These are phyloP conservation scores for Microplitis demolitor DNA, from an alignment of 1,140 invertebrate species.

Conservation along the genomic window DNA sequence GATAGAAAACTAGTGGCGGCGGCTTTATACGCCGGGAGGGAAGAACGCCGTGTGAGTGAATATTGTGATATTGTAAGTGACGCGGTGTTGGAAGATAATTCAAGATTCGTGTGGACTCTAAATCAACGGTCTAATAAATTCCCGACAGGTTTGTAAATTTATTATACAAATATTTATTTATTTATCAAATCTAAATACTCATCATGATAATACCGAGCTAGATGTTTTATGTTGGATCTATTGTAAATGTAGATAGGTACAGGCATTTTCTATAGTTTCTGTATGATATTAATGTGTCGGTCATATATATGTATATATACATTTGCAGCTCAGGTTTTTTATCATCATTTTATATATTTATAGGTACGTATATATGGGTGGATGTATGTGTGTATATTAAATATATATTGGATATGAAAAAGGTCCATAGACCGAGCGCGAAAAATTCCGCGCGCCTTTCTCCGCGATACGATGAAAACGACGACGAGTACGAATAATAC, in stretches of 20 bases:
- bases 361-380: not conserved
- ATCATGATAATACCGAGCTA: no score
- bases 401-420: not conserved
- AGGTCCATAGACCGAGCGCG: conserved; percentile 3
- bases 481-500: not conserved
- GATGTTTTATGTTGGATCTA: no score
- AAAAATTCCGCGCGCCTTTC: conserved; percentile 17
- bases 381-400: not conserved
- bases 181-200: no score
- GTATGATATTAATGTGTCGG: no score
- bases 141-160: no score
- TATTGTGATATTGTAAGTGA: conserved; percentile 29
- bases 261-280: no score
- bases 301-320: no score
- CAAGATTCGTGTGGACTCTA: no score
- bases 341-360: not conserved
- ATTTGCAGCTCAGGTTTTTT: no score
- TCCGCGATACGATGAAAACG: not conserved
- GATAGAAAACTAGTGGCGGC: not conserved
- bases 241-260: no score
- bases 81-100: conserved; percentile 9
- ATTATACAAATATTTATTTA: conserved; percentile 1
- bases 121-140: conserved; percentile 13
- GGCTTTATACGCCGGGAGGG: conserved; percentile 12
- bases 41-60: conserved; percentile 7